These are phyloP conservation scores for Oxyruncus cristatus DNA, from an alignment of 2,113 vertebrate genomes.

Conservation along the genomic window DNA sequence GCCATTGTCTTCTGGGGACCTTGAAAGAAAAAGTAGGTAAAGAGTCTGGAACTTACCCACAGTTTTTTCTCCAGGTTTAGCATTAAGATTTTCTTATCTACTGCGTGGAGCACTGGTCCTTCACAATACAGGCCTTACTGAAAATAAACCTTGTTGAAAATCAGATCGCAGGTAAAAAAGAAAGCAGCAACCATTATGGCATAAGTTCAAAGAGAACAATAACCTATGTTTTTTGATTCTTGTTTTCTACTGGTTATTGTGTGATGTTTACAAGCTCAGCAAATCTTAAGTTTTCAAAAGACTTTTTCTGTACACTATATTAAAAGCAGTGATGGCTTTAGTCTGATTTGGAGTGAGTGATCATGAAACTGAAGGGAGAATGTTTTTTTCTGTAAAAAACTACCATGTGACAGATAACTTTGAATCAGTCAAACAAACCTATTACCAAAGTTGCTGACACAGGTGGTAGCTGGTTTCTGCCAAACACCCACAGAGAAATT, in stretches of 20 bases:
- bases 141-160: background rate
- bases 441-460: background rate
- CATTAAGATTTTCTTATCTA: background rate
- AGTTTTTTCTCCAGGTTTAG: background rate
- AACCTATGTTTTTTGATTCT: background rate
- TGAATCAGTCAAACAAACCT: background rate
- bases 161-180: background rate
- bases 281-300: background rate
- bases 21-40: background rate
- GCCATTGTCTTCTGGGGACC: background rate
- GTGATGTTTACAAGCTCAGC: background rate
- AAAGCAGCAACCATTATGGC: background rate
- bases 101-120: background rate
- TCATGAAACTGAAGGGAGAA: background rate
- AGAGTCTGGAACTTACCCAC: background rate
- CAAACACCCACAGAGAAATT: background rate
- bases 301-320: background rate
- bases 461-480: constrained; percentile 11
- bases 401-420: background rate
- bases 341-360: background rate
- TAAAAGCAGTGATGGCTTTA: background rate
- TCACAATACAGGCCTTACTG: background rate
- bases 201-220: background rate
- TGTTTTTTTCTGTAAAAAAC: background rate
- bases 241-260: background rate